Evolutionary conservation across 1,140 invertebrate genomes (phyloP), one percentile per base, ranked within the genome.

Genomic region (Stratiolaelaps scimitus): DNA sequence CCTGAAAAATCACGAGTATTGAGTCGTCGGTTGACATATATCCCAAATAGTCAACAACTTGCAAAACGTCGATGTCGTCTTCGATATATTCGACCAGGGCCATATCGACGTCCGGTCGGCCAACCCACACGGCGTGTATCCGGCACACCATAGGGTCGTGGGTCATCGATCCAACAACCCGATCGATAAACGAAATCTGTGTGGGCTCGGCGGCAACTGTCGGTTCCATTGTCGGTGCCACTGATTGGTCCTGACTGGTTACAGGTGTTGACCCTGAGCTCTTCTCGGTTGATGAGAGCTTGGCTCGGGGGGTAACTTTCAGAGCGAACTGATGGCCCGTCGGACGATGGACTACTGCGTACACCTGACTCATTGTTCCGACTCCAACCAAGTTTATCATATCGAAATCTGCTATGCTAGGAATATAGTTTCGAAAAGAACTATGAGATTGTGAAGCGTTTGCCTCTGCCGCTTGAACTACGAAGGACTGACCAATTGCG

Each of bases 361-460:
- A 60, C 26, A 60, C 53, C 23, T 60, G 26, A 10, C 53, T 60
- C 26, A 60, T 29, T 6, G 26, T 60, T 15, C 53, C 53, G 1
- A 23, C 23, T 1, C n/a, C 17, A 2, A 60, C 34, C 10, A 26
- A 34, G 26, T 34, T 15, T 1, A 60, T 15, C 23, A 29, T 15
- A 17, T 60, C 15, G 53, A 60, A 60, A 23, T 60, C 53, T n/a
- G 17, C 34, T 17, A 60, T 26, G 2, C 15, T 20, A 15, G 53
- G 53, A 60, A 60, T 60, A 34, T 60, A 60, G 23, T 15, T 34
- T 13, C 15, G 20, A 34, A 60, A 60, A 26, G 53, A 60, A 29
- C 15, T 60, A 29, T 28, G 19, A 4, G 53, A 29, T 2, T 34
- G 15, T 60, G 17, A 29, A 1, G 53, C 13, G 34, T 60, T 34